Evolutionary conservation across 2,888 invertebrate genomes (phyloP).

Genomic region (Odontothrips loti): DNA sequence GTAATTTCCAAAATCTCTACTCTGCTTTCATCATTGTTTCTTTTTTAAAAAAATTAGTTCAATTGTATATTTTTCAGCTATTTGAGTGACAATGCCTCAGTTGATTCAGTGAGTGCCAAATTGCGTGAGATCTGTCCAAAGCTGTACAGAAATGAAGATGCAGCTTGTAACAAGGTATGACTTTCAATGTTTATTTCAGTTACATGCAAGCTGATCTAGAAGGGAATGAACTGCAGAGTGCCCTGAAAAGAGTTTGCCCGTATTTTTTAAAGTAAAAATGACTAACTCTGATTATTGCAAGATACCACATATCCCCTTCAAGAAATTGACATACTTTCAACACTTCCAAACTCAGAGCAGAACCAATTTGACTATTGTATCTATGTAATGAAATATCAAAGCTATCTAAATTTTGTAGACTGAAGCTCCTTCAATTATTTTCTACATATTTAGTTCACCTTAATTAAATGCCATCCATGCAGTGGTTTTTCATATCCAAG

Average conservation of each 20-base stretch:
- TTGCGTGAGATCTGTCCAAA: conserved; percentile 88
- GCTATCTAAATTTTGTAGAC: too few relatives aligned
- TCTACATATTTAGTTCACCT: not conserved
- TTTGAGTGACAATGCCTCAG: conserved; percentile 90
- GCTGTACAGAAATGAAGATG: conserved; percentile 91
- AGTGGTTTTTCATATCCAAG: too few relatives aligned
- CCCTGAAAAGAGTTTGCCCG: not conserved
- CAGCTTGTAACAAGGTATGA: conserved; percentile 84
- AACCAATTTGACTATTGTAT: too few relatives aligned
- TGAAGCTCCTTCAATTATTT: not conserved
- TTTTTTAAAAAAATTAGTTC: conserved; percentile 29
- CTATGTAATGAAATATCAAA: too few relatives aligned
- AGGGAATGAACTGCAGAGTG: not conserved
- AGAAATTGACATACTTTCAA: too few relatives aligned
- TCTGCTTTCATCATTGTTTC: too few relatives aligned
- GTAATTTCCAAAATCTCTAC: too few relatives aligned
- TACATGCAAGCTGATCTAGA: not conserved
- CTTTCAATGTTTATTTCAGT: conserved; percentile 7
- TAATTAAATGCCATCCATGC: too few relatives aligned
- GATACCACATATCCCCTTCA: too few relatives aligned
- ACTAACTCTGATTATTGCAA: too few relatives aligned
- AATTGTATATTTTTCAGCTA: conserved; percentile 54
- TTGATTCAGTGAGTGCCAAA: conserved; percentile 83
- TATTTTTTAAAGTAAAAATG: too few relatives aligned
- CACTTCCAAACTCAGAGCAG: too few relatives aligned